phyloP scores from a whole-genome alignment of 1,140 invertebrate species.

The Onthophagus taurus region DNA sequence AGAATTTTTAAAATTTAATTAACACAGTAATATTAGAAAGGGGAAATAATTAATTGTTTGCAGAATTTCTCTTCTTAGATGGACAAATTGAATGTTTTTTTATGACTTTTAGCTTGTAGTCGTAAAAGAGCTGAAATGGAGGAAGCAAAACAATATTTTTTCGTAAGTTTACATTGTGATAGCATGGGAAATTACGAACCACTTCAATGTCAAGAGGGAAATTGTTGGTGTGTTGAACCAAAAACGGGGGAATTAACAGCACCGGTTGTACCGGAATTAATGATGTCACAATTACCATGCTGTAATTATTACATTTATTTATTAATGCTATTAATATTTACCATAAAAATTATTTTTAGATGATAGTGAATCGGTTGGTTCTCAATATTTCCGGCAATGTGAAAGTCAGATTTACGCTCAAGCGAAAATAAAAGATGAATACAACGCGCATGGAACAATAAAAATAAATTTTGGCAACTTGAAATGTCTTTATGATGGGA shows the following conservation, averaged over 20 bases:
- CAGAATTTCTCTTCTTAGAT: too few relatives aligned
- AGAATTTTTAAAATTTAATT: too few relatives aligned
- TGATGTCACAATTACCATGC: constrained; percentile 44
- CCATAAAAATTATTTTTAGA: constrained; percentile 28
- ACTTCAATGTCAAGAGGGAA: constrained; percentile 44
- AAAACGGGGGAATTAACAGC: constrained; percentile 43
- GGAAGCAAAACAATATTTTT: constrained; percentile 29
- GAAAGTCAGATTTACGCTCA: constrained; percentile 45
- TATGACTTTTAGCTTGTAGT: constrained; percentile 48
- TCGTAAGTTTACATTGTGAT: constrained; percentile 47
- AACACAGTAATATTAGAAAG: too few relatives aligned
- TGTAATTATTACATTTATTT: constrained; percentile 40
- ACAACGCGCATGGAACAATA: constrained; percentile 42
- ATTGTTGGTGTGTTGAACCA: constrained; percentile 51
- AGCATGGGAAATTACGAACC: constrained; percentile 48
- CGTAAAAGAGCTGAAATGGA: constrained; percentile 41
- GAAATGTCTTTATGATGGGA: constrained; percentile 50
- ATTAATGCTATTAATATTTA: background rate
- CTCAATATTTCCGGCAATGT: constrained; percentile 47
- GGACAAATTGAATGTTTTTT: too few relatives aligned
- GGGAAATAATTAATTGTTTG: too few relatives aligned
- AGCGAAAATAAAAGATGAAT: constrained; percentile 37
- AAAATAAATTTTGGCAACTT: constrained; percentile 37
- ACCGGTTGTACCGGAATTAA: constrained; percentile 39
- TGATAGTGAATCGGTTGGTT: constrained; percentile 34